Base-by-base conservation (phyloP, 1,140 invertebrate genomes). In the Heliconius congener region DNA sequence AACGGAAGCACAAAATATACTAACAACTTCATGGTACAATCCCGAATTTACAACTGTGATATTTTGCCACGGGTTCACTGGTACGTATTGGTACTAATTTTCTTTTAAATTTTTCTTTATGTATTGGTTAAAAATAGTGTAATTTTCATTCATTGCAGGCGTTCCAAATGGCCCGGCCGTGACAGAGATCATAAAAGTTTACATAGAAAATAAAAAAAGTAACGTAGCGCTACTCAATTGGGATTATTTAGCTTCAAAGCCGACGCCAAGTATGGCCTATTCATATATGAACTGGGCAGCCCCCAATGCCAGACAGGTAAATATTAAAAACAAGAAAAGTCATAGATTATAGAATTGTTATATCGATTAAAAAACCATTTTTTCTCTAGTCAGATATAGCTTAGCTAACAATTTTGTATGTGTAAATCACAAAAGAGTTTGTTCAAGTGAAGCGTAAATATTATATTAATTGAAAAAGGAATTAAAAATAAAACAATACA, bases 141-240 rank as follows among this genome's bases (percentile, higher is more conserved):
- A 37, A 39, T 37, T 72, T n/a, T 71, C 13, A n/a, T 30, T 1
- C 37, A 46, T 84, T 86, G 70, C 70, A 94, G 93, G 92, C 50
- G 72, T 83, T 55, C 91, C 93, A 13, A 81, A 81, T 9, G 93
- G 93, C 0, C 85, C 84, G 8, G 90, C 91, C 2, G 88, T 93
- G 52, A 86, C 81, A 0, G 85, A 82, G 8, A 81, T 94, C 71
- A 83, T 90, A 73, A 86, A 80, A 23, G 84, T 86, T 8, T 93
- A 88, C 82, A 74, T 94, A 79, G 79, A 88, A 23, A 84, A 87
- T 78, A 86, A 83, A 30, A 81, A 88, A 50, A 87, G 81, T 81
- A 94, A 94, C 78, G 91, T 94, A 23, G 90, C 84, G 11, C 84
- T 94, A 39, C 82, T 94, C 71, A 89, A 93, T 83, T 94, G 93